These are phyloP conservation scores for Mya arenaria DNA, from an alignment of 1,140 invertebrate species.

Conservation along the genomic window DNA sequence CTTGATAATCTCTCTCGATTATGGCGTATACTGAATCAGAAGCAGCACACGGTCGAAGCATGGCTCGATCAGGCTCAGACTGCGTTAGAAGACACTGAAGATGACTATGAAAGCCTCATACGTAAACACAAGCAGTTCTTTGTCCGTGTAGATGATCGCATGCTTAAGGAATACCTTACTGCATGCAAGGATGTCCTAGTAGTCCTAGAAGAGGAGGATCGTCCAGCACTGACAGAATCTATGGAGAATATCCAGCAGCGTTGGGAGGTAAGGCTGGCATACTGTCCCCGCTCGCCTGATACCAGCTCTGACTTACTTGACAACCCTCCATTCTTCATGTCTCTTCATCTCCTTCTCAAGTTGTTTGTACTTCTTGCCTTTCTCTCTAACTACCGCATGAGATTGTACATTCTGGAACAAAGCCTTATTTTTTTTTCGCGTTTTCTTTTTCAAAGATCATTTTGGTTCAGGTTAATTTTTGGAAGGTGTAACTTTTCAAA, in stretches of 20 bases:
- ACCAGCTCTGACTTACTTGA: constrained; percentile 48
- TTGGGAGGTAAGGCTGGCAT: constrained; percentile 68
- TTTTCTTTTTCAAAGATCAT: no score
- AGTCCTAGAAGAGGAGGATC: constrained; percentile 86
- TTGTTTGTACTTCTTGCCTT: constrained; percentile 10
- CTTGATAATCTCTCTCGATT: constrained; percentile 90
- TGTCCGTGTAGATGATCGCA: constrained; percentile 88
- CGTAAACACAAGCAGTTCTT: constrained; percentile 90
- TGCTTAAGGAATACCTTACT: constrained; percentile 90
- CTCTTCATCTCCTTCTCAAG: background rate
- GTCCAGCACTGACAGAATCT: constrained; percentile 83
- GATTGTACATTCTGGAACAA: constrained; percentile 49
- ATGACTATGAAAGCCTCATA: constrained; percentile 90
- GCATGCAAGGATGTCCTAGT: constrained; percentile 90
- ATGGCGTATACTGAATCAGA: constrained; percentile 93
- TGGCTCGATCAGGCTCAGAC: constrained; percentile 93
- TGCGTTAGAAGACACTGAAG: constrained; percentile 90
- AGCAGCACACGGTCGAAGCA: constrained; percentile 89
- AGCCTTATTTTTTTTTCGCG: constrained; percentile 32
- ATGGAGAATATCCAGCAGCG: constrained; percentile 65
- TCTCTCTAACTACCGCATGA: constrained; percentile 22
- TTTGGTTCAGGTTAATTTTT: no score
- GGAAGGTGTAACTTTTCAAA: background rate
- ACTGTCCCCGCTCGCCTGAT: constrained; percentile 45
- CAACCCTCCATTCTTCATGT: background rate